A percentile compares a stretch with the other conserved stretches of the same genome.
These are phyloP conservation scores for Atrichornis clamosus DNA, from an alignment of 2,113 vertebrate species.

Conservation along the genomic window DNA sequence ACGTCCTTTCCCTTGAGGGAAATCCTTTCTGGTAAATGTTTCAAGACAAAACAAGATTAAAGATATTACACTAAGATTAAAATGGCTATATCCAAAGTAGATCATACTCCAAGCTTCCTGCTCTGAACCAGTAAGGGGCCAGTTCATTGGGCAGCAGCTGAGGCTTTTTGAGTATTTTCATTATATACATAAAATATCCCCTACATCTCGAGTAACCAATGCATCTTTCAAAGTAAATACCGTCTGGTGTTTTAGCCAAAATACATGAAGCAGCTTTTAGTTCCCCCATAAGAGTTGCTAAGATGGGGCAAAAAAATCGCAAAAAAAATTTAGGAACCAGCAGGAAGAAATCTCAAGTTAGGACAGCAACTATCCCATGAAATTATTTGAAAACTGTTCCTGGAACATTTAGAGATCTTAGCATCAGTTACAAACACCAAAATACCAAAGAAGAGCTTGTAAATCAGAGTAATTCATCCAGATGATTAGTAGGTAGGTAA, in stretches of 20 bases:
- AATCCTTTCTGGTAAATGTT: slow-evolving; percentile 25
- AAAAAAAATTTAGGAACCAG: neutral
- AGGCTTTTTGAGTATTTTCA: neutral
- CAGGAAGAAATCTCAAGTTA: neutral
- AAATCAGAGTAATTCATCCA: neutral
- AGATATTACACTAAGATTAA: neutral
- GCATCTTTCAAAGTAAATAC: neutral
- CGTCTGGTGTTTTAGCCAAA: neutral
- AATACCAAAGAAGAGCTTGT: neutral
- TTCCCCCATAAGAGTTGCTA: neutral
- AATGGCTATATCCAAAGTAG: neutral
- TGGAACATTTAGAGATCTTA: neutral
- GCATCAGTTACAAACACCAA: neutral
- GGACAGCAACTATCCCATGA: neutral
- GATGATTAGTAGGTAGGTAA: neutral
- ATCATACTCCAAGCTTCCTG: neutral
- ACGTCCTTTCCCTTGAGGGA: neutral
- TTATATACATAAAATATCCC: neutral
- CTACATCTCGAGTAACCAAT: neutral
- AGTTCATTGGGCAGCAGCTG: neutral
- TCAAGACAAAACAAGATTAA: slow-evolving; percentile 19
- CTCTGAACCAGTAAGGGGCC: neutral
- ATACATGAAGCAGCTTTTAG: neutral
- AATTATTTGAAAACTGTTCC: neutral
- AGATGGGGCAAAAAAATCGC: accelerated